Percentiles rank a stretch among this genome's conserved stretches.
phyloP scores from a whole-genome alignment of 2,888 invertebrate species.

The Adelognathus sp. region DNA sequence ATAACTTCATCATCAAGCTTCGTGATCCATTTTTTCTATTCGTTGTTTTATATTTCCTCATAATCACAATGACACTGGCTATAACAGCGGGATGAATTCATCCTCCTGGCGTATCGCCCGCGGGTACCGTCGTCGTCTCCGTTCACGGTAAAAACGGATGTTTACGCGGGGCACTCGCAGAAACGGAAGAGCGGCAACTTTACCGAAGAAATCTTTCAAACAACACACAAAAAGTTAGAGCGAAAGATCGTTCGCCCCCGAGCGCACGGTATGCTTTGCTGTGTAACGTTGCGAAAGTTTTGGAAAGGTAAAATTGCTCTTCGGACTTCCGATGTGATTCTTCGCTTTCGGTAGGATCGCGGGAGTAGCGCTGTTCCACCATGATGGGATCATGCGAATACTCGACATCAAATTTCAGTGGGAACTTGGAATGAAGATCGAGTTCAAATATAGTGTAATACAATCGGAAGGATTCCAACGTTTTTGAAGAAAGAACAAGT shows the following conservation, averaged over 20 bases:
- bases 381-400: not conserved
- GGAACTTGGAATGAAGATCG: too few relatives aligned
- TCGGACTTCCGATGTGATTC: constrained; percentile 2
- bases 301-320: constrained; percentile 7
- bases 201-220: constrained; percentile 56
- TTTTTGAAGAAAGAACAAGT: too few relatives aligned
- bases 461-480: too few relatives aligned
- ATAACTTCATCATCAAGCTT: not conserved
- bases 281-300: constrained; percentile 36
- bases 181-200: constrained; percentile 42
- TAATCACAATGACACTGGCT: not conserved
- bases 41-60: not conserved
- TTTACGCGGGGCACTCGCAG: constrained; percentile 35
- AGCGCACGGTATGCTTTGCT: constrained; percentile 9
- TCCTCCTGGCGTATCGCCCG: not conserved
- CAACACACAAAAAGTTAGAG: constrained; percentile 49
- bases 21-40: not conserved
- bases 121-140: not conserved
- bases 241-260: constrained; percentile 18
- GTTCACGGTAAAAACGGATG: constrained; percentile 34
- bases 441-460: too few relatives aligned
- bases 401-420: not conserved
- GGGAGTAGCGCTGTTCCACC: not conserved
- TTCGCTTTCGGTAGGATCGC: not conserved
- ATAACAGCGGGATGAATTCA: not conserved